Percentiles rank a stretch among this genome's conserved stretches.
These are phyloP conservation scores for Psilopogon haemacephalus DNA, from an alignment of 2,113 vertebrate genomes.

Conservation along the genomic window DNA sequence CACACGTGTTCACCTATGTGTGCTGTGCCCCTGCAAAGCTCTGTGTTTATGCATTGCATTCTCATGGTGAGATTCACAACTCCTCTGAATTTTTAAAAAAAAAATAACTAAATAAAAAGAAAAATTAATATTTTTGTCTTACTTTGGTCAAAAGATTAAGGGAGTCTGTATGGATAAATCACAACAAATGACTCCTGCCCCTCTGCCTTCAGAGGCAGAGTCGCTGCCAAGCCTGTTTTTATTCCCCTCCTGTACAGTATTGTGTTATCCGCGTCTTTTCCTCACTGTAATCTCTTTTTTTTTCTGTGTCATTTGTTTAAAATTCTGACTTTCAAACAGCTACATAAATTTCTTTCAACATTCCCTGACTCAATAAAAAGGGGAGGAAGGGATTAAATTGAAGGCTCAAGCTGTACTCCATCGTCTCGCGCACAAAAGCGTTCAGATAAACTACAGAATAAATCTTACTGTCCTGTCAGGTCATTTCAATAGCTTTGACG, in stretches of 20 bases:
- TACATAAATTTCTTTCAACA: conserved; percentile 73
- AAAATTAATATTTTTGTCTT: too few species aligned
- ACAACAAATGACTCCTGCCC: neutral
- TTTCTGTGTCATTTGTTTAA: conserved; percentile 70
- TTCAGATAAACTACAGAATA: conserved; percentile 73
- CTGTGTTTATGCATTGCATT: neutral
- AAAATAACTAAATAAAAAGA: too few species aligned
- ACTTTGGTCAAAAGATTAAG: neutral
- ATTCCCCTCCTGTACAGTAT: conserved; percentile 19
- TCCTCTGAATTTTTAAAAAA: too few species aligned
- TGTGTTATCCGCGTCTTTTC: conserved; percentile 45
- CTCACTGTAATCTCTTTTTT: conserved; percentile 60
- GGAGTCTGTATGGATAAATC: conserved; percentile 31
- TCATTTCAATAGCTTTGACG: conserved; percentile 62
- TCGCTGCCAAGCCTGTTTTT: conserved; percentile 39
- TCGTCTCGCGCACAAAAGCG: conserved; percentile 49
- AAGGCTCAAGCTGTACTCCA: conserved; percentile 55
- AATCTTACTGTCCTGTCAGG: conserved; percentile 69
- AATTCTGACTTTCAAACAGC: conserved; percentile 70
- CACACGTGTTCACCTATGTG: neutral
- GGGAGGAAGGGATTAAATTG: conserved; percentile 61
- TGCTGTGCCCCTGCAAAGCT: neutral
- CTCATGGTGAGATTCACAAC: neutral
- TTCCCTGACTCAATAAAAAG: conserved; percentile 69
- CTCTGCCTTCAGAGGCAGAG: conserved; percentile 25